Base-by-base conservation (phyloP, 2,888 invertebrate species). In the Nemapogon koenigi region DNA sequence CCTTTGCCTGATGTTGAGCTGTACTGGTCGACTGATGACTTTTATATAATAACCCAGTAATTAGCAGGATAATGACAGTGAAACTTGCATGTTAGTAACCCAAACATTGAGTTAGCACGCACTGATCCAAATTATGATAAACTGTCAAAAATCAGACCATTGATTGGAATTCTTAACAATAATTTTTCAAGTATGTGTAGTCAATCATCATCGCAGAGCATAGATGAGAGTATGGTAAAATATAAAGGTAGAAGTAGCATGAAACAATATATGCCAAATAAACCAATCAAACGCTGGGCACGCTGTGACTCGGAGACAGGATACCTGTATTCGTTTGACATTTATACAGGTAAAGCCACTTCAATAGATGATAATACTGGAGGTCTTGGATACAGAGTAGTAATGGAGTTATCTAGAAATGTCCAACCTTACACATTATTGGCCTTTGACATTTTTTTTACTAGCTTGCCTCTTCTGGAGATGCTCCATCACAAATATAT, bases 21-120 rank as follows among this genome's bases (percentile, higher is more conserved):
- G 13, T 30, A 30, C 31, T 30, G 31, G 31, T 30, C 31, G 4
- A 14, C 31, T 14, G 31, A 30, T 16, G 13, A 4, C n/a, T 22
- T 22, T 22, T 22, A n/a, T n/a, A 22, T 22, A 22, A 22, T 22
- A 22, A 22, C 22, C 4, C 22, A 22, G 22, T 22, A 22, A 22
- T 22, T 10, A 22, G 22, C 22, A 22, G 22, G 10, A 10, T 22
- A 22, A 22, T 22, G 22, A 22, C 22, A 22, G 6, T 22, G 22
- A 22, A 22, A 22, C 22, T 22, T 22, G 6, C 22, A 22, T 22
- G 22, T 22, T 6, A 22, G 22, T 10, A 22, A 22, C 22, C 22
- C 22, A 22, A 22, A 22, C 22, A 22, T 10, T 22, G 22, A 22
- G 10, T 22, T 22, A 10, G 22, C 22, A 7, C 22, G 22, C 22